Conservation (phyloP, 1,140 invertebrate genomes). For the Drosophila equinoxialis region DNA sequence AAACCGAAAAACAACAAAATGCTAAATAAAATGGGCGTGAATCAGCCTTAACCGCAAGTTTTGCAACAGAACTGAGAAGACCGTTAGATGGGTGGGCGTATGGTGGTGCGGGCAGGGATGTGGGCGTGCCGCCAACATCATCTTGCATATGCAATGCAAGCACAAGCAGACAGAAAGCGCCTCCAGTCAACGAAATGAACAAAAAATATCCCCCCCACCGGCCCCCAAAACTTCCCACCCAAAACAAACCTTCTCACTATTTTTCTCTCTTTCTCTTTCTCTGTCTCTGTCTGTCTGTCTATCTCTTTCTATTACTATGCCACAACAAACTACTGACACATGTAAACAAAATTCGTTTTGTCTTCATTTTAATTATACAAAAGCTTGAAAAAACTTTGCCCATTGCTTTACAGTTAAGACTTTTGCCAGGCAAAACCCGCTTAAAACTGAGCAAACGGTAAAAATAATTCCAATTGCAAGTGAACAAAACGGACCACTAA, state of each 20-base stretch:
- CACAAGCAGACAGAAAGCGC: conserved; percentile 14
- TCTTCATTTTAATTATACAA: conserved; percentile 73
- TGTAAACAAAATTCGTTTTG: conserved; percentile 75
- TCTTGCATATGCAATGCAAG: conserved; percentile 67
- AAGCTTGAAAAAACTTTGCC: conserved; percentile 64
- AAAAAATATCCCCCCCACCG: conserved; percentile 24
- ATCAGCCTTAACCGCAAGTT: conserved; percentile 20
- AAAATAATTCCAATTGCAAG: conserved; percentile 32
- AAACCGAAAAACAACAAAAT: conserved; percentile 73
- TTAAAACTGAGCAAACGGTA: conserved; percentile 48
- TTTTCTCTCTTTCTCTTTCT: background rate
- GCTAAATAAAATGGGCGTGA: conserved; percentile 74
- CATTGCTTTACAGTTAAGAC: conserved; percentile 23
- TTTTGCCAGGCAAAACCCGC: conserved; percentile 11
- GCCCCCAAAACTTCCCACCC: background rate
- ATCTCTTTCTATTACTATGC: conserved; percentile 33
- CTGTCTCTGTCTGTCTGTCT: conserved; percentile 26
- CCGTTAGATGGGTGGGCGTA: background rate
- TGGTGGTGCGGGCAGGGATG: background rate
- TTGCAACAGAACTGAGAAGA: background rate
- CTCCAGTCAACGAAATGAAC: conserved; percentile 4
- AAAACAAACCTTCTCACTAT: conserved; percentile 9
- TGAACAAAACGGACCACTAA: background rate
- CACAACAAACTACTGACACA: conserved; percentile 68
- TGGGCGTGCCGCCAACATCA: conserved; percentile 12